phyloP scores from a whole-genome alignment of 2,888 invertebrate species.

The Malthinus seriepunctatus region DNA sequence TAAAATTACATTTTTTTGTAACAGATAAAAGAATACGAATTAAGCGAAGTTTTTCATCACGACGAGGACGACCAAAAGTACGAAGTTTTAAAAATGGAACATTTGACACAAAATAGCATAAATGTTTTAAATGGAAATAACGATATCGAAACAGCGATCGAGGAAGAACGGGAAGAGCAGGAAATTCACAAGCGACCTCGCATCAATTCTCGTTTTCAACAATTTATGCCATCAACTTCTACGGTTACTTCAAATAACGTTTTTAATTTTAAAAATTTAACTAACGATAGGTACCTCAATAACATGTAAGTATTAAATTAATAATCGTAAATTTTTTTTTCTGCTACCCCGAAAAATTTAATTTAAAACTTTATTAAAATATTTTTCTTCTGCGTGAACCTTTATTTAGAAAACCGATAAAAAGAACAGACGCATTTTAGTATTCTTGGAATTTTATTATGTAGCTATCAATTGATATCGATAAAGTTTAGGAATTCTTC shows the following conservation, averaged over 20 bases:
- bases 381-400: too few species aligned
- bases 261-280: constrained; percentile 25
- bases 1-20: constrained; percentile 28
- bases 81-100: constrained; percentile 70
- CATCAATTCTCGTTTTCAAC: constrained; percentile 36
- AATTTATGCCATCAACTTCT: constrained; percentile 40
- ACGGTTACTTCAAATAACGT: constrained; percentile 25
- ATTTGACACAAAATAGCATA: constrained; percentile 61
- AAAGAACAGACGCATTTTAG: too few species aligned
- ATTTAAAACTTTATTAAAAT: too few species aligned
- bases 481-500: too few species aligned
- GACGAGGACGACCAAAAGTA: constrained; percentile 77
- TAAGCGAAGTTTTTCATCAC: constrained; percentile 85
- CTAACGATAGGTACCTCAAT: constrained; percentile 45
- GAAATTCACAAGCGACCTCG: constrained; percentile 52
- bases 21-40: constrained; percentile 85
- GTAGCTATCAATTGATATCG: too few species aligned
- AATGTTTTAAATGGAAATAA: constrained; percentile 67
- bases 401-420: too few species aligned
- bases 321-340: not conserved
- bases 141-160: constrained; percentile 78
- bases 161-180: constrained; percentile 74
- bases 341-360: not conserved
- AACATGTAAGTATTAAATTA: constrained; percentile 45
- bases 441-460: too few species aligned